Percentiles rank a stretch among this genome's conserved stretches.
Conservation (phyloP, 1,140 invertebrate genomes). For the Asobara japonica region DNA sequence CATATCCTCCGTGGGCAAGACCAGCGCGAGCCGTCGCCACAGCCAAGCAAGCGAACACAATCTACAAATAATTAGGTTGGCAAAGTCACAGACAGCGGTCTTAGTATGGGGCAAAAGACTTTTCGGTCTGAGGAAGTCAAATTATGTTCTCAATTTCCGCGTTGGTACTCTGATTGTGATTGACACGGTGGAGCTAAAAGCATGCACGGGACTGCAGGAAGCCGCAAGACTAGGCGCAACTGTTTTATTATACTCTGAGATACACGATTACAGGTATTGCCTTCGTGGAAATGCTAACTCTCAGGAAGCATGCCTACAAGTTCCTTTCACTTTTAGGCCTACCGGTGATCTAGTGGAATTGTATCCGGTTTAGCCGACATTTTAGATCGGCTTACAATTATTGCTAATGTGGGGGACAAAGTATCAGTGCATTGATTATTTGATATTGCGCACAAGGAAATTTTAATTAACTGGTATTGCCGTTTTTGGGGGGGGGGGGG, state of each 20-base stretch:
- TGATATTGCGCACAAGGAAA: background rate
- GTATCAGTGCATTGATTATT: background rate
- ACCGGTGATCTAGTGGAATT: background rate
- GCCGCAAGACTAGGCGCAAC: background rate
- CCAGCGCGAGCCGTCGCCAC: constrained; percentile 63
- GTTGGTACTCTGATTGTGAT: background rate
- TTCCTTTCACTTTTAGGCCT: background rate
- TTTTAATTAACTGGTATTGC: constrained; percentile 3
- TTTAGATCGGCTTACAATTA: background rate
- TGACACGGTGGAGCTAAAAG: background rate
- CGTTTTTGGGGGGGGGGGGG: too few relatives aligned
- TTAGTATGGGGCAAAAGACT: background rate
- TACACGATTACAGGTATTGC: background rate
- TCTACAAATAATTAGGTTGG: constrained; percentile 43
- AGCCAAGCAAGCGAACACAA: constrained; percentile 65
- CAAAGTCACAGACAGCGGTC: background rate
- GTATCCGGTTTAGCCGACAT: background rate
- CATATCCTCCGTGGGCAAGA: constrained; percentile 56
- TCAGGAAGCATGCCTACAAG: background rate
- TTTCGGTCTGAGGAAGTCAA: background rate
- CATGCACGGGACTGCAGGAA: background rate
- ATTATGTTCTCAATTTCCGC: constrained; percentile 1
- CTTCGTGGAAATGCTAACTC: constrained; percentile 4
- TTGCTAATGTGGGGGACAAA: background rate
- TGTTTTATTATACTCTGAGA: background rate